Evolutionary conservation across 2,888 invertebrate species (phyloP), one percentile per base, ranked within the genome.

Genomic region (Nomada ferruginata): DNA sequence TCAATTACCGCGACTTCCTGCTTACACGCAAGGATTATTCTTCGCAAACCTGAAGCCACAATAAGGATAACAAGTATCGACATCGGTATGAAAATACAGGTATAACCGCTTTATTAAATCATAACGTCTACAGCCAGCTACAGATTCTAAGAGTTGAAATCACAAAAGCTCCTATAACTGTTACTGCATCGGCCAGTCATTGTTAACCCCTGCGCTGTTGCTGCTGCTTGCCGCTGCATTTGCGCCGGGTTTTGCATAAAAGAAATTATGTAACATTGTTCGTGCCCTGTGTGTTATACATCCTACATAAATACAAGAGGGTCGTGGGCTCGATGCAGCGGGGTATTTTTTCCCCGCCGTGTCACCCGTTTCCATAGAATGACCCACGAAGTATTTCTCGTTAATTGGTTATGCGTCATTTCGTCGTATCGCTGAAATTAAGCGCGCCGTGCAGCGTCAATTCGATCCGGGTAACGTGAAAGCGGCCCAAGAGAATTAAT

Each of bases 401-500:
- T 81, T 87, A 87, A 87, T 87, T 87, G 85, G 74, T 82, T 78
- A 85, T 82, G 78, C 66, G 52, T 53, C 69, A 50, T 80, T 75
- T 65, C 65, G 79, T 73, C 80, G 63, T 81, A 81, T 66, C 68
- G 73, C 18, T 63, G 55, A 61, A 65, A 72, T 73, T 77, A 71
- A 81, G 74, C 78, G 60, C 11, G 23, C 53, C 61, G 60, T 10
- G 29, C 79, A 55, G 42, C 47, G 55, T 69, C 82, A 72, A 76
- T 86, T 82, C 72, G 71, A 63, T 52, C 13, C 72, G 73, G 70
- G 66, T 76, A 77, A 73, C 76, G 77, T 63, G 79, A 83, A 71
- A 81, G 76, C 81, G 52, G 55, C 68, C 61, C 59, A 44, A 50
- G 61, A 70, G 73, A 85, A 87, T 76, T 87, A 87, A 87, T 87